Evolutionary conservation across 2,113 vertebrate species (phyloP), one percentile per base, ranked within the genome.

Genomic region (Nycticryphes semicollaris): DNA sequence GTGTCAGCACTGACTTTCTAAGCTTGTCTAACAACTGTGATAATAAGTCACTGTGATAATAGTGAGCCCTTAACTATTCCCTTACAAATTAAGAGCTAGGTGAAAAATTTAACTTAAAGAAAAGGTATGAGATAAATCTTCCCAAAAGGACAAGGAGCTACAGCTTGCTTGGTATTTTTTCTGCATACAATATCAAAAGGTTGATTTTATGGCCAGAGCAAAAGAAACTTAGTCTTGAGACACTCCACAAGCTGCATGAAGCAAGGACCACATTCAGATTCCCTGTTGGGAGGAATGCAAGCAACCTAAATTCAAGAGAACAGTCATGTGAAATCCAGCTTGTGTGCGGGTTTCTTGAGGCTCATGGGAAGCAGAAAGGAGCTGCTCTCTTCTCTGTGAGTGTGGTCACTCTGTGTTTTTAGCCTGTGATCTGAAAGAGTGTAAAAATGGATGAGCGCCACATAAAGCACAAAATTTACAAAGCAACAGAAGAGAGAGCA

Each of bases 1-100:
- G 57, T 92, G 77, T 84, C 70, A 92, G 53, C 47, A 56, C 2
- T 96, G 84, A 80, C 89, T 87, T 94, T 89, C 37, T 82, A 69
- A 56, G 16, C 47, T 92, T 84, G 43, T 53, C 77, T 56, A 81
- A 86, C 23, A 88, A 70, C 72, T 72, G 60, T 54, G 53, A 30
- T 54, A 54, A 54, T 75, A 81, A 72, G 39, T 87, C 83, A 78
- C 31, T 41, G 12, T 21, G 33, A 39, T 82, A 50, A 69, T 35
- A 73, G 14, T 35, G 23, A 78, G 79, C 17, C n/a, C 31, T 76
- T 51, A 76, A 84, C 45, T 79, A 31, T 79, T 43, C 19, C 33
- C 14, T 30, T 75, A 53, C 20, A 82, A 91, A 87, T 73, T 50
- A 68, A 84, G 51, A 81, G 9, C 43, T 69, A 63, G 27, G 22